Base-by-base conservation (phyloP, 2,888 invertebrate genomes). In the Hofmannophila pseudospretella region DNA sequence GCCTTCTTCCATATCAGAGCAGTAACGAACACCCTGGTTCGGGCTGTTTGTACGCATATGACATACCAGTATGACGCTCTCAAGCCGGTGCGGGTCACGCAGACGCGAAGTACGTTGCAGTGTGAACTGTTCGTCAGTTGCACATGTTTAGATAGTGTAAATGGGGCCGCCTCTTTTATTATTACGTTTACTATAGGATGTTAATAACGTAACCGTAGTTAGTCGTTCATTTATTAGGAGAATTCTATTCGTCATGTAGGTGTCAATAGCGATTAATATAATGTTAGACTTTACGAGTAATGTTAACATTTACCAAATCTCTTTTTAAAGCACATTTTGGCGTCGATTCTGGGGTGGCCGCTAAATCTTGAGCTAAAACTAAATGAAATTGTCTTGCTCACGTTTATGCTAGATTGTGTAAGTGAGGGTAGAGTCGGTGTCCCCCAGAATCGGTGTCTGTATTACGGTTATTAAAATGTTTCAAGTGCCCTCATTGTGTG, bases 121-220 rank as follows among this genome's bases (percentile, higher is more conserved):
- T 22, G 22, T 22, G 8, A 22, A 22, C 22, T 22, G 22, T 22
- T 7, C 7, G 11, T 32, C 8, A 13, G 23, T 23, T 23, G 14
- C 32, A 33, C n/a, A 14, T 33, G 32, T 33, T 23, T 35, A 42
- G 32, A 31, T 41, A 37, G 65, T 66, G 70, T 65, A 78, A 80
- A 73, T 74, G 82, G 75, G 80, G 80, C 85, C 85, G 85, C 82
- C 84, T 85, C 73, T 77, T 62, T 67, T 68, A 66, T 58, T 67
- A 56, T 67, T 56, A 69, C 58, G 47, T 4, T 16, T 16, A 16
- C 16, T n/a, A 5, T 80, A 78, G 68, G n/a, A n/a, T n/a, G n/a
- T 2, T 67, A 63, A 63, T 54, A 45, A 44, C 42, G 52, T 61
- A 64, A 67, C 63, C 58, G 50, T 62, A 66, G 65, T 60, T 72